Base-by-base conservation (phyloP, 1,140 invertebrate species). In the Homalodisca vitripennis region DNA sequence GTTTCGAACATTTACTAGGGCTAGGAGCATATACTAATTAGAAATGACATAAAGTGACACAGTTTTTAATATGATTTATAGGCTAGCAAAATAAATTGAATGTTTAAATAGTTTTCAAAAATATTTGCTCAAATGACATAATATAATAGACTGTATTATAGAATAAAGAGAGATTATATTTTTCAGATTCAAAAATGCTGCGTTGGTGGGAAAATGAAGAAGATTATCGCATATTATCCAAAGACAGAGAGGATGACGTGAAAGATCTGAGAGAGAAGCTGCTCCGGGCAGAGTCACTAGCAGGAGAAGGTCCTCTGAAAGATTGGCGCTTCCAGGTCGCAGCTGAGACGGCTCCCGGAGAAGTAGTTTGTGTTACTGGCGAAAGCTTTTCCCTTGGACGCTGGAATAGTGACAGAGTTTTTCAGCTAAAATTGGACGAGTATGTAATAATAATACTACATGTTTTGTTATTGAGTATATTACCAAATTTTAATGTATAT, bases 341-440 rank as follows among this genome's bases (percentile, higher is more conserved):
- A 51, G 81, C 79, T n/a, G 75, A 78, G 20, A 79, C 78, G 3
- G 67, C 72, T 29, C 75, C 73, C 13, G 80, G 79, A n/a, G 80
- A 81, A 72, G 67, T 67, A 29, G 75, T 82, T 13, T 84, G 83
- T 75, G 77, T 86, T n/a, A 79, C 82, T 20, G 85, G 85, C 20
- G 80, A 82, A 72, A 80, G 79, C 73, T 70, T 74, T 1, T 72
- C 78, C 47, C 74, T 86, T 1, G 85, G 85, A 27, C 77, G 79
- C 67, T 86, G 85, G 85, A 78, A 81, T 46, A 78, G 75, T 32
- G 73, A 78, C 31, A 31, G 75, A 31, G 78, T 78, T 20, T 67
- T 80, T 14, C 51, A 75, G 17, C 62, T 82, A 6, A 68, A 72
- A 13, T 53, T 46, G 41, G 63, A 72, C 10, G 67, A 66, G 70